These are phyloP conservation scores for Champsocephalus esox DNA, from an alignment of 2,797 vertebrate genomes.

Conservation along the genomic window DNA sequence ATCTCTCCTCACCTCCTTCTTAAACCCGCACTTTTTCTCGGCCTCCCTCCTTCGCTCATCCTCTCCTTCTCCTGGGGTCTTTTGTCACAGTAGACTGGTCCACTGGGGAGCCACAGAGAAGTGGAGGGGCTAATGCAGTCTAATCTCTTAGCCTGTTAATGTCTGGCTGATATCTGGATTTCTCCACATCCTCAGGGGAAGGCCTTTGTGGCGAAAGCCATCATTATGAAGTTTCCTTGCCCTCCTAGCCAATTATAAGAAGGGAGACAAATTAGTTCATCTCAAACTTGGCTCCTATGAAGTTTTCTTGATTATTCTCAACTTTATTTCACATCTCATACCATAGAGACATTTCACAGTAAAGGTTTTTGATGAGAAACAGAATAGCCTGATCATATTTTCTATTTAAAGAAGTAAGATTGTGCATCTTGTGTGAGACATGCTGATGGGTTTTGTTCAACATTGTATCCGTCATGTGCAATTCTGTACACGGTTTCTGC, in stretches of 20 bases:
- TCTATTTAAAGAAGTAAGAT: conserved; percentile 31
- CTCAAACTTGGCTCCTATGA: conserved; percentile 69
- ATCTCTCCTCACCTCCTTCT: conserved; percentile 36
- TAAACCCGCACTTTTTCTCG: conserved; percentile 35
- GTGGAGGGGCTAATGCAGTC: conserved; percentile 81
- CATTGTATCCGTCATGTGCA: conserved; percentile 40
- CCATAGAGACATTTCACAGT: conserved; percentile 25
- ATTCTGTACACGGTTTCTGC: conserved; percentile 37
- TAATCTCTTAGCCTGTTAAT: conserved; percentile 83
- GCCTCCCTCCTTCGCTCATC: conserved; percentile 46
- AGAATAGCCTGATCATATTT: conserved; percentile 25
- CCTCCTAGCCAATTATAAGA: conserved; percentile 81
- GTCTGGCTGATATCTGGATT: conserved; percentile 84
- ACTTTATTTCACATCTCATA: conserved; percentile 65
- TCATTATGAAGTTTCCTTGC: conserved; percentile 80
- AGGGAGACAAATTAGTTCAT: conserved; percentile 74
- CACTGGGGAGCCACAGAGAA: conserved; percentile 68
- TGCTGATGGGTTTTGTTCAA: conserved; percentile 41
- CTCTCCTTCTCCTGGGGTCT: conserved; percentile 72
- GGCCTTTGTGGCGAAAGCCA: conserved; percentile 82
- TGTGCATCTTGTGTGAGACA: conserved; percentile 30
- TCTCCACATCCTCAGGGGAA: conserved; percentile 76
- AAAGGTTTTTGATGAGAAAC: conserved; percentile 44
- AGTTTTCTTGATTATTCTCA: conserved; percentile 71
- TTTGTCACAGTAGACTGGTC: conserved; percentile 77